Conservation (phyloP, 2,888 invertebrate species). For the Amphipyra tragopoginis region DNA sequence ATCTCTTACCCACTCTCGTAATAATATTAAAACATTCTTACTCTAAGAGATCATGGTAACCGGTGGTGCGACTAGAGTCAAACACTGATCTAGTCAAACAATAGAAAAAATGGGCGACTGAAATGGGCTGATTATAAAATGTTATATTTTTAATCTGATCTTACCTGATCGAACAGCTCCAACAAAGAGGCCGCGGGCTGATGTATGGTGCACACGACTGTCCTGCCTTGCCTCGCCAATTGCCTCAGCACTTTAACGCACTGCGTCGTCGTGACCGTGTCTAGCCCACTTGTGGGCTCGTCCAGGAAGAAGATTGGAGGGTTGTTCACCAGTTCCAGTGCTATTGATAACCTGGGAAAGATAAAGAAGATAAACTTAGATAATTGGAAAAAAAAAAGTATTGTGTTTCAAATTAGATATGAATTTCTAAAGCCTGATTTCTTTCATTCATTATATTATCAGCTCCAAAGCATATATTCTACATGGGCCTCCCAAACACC, state of each 20-base stretch:
- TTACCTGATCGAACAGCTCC: constrained; percentile 91
- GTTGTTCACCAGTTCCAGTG: constrained; percentile 95
- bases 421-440: too few species aligned
- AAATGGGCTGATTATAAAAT: too few species aligned
- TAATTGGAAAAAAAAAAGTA: not conserved
- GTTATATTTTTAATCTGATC: too few species aligned
- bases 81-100: too few species aligned
- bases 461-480: too few species aligned
- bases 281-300: constrained; percentile 94
- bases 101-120: too few species aligned
- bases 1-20: too few species aligned
- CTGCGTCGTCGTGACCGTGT: constrained; percentile 91
- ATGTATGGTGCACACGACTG: constrained; percentile 93
- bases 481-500: too few species aligned
- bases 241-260: constrained; percentile 90
- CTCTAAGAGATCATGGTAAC: too few species aligned
- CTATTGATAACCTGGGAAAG: constrained; percentile 91
- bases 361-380: not conserved
- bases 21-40: too few species aligned
- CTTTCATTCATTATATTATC: too few species aligned
- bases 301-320: constrained; percentile 96
- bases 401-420: not conserved
- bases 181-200: constrained; percentile 92
- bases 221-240: constrained; percentile 91
- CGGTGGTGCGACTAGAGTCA: too few species aligned